Conservation (phyloP, 2,113 vertebrate genomes). For the Echinops telfairi region DNA sequence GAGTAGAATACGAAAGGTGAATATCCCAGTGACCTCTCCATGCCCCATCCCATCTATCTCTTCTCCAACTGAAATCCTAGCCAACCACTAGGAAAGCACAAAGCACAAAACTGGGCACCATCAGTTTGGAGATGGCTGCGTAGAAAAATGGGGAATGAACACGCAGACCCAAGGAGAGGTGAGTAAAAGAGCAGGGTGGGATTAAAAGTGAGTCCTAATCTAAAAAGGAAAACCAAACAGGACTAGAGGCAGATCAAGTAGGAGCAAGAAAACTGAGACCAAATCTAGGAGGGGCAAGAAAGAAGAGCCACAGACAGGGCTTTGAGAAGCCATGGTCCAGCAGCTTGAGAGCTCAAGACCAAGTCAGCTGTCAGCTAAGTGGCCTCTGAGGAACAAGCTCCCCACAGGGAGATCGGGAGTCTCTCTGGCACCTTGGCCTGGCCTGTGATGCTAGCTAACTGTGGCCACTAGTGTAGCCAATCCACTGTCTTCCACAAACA, state of each 20-base stretch:
- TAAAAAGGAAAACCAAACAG: background rate
- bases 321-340: background rate
- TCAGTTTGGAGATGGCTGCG: background rate
- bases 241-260: background rate
- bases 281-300: background rate
- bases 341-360: background rate
- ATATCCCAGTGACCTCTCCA: background rate
- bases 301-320: background rate
- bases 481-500: background rate
- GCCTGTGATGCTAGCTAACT: background rate
- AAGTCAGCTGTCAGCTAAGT: background rate
- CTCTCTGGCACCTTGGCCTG: background rate
- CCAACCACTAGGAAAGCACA: background rate
- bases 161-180: background rate
- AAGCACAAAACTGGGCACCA: background rate
- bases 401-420: too few relatives aligned
- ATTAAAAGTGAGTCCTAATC: background rate
- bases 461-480: background rate
- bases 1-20: background rate
- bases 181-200: background rate
- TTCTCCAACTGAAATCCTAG: background rate
- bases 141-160: background rate
- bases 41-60: background rate
- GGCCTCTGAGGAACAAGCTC: background rate
- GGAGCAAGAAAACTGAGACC: background rate